Percentiles rank a stretch among this genome's conserved stretches.
Conservation (phyloP, 2,113 vertebrate genomes). For the Callipepla squamata region DNA sequence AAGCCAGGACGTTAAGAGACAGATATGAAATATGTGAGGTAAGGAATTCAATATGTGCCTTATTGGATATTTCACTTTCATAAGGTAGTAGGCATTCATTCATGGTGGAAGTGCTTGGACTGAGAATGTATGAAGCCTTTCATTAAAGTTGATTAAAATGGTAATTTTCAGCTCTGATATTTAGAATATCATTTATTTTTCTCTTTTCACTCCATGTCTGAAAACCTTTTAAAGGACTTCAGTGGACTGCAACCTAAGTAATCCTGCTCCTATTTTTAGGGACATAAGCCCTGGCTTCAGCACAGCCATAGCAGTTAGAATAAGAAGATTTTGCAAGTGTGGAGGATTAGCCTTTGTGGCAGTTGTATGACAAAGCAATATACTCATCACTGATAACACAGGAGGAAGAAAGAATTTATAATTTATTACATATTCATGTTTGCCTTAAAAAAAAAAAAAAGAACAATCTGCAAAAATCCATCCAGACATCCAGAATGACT, state of each 20-base stretch:
- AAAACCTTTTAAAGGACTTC: slow-evolving; percentile 76
- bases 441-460: background rate
- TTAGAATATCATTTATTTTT: slow-evolving; percentile 47
- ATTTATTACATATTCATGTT: slow-evolving; percentile 55
- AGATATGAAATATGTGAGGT: background rate
- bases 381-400: slow-evolving; percentile 62
- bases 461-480: background rate
- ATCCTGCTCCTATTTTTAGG: slow-evolving; percentile 83
- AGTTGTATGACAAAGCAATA: slow-evolving; percentile 79
- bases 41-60: background rate
- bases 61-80: background rate
- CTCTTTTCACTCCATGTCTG: background rate
- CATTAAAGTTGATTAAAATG: slow-evolving; percentile 58
- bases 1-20: background rate
- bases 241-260: slow-evolving; percentile 75
- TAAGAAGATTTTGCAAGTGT: slow-evolving; percentile 82
- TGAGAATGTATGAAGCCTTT: background rate
- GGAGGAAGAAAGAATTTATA: slow-evolving; percentile 41
- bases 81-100: background rate
- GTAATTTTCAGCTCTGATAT: slow-evolving; percentile 39
- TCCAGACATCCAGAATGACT: background rate
- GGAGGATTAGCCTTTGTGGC: slow-evolving; percentile 76
- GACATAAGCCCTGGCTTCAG: slow-evolving; percentile 77
- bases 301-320: slow-evolving; percentile 69
- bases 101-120: background rate